Evolutionary conservation across 1,140 invertebrate species (phyloP).

Genomic region (Palaemon carinicauda): DNA sequence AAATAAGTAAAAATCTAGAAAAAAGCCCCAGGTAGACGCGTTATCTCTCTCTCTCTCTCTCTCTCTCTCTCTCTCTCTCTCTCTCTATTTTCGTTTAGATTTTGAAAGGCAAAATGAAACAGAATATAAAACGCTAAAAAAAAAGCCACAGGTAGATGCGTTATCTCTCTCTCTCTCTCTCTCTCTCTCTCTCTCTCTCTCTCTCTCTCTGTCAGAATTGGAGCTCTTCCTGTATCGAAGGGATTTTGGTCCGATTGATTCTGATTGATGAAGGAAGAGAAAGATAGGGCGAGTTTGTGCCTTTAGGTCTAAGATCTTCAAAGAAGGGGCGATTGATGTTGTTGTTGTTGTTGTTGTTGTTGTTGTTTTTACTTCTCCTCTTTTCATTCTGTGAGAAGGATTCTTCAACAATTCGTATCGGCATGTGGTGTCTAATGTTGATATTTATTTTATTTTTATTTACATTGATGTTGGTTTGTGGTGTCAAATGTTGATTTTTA

Average conservation of each 20-base stretch:
- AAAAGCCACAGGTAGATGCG: neutral
- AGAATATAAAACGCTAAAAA: neutral
- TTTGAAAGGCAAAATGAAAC: neutral
- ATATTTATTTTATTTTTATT: too few species aligned
- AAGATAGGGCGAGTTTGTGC: neutral
- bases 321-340: neutral
- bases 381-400: too few species aligned
- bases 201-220: neutral
- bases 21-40: neutral
- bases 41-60: too few species aligned
- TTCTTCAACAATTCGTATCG: too few species aligned
- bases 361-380: neutral
- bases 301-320: neutral
- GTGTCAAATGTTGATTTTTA: too few species aligned
- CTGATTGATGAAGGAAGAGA: conserved; percentile 29
- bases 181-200: too few species aligned
- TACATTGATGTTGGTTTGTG: too few species aligned
- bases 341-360: neutral
- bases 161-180: too few species aligned
- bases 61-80: too few species aligned
- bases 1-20: neutral
- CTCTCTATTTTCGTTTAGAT: too few species aligned
- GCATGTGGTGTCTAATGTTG: too few species aligned
- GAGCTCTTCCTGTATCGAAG: conserved; percentile 29
- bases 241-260: conserved; percentile 29